Conservation (phyloP, 2,888 invertebrate species). For the Temnothorax ravouxi region DNA sequence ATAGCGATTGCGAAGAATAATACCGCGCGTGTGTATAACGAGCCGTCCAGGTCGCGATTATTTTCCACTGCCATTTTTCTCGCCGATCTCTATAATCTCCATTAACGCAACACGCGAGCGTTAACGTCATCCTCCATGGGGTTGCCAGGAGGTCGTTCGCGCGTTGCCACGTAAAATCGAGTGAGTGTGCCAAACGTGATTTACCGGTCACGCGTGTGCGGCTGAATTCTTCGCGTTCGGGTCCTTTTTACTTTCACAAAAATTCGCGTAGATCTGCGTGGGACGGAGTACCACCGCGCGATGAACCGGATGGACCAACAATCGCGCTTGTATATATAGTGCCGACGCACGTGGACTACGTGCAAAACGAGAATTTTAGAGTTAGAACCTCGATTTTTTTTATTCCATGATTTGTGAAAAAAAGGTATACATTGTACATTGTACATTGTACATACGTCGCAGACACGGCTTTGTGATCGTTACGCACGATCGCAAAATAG, state of each 20-base stretch:
- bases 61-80: slow-evolving; percentile 9
- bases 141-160: slow-evolving; percentile 49
- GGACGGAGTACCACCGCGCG: not conserved
- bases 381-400: not conserved
- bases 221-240: slow-evolving; percentile 32
- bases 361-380: not conserved
- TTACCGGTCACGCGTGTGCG: slow-evolving; percentile 43
- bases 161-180: slow-evolving; percentile 68
- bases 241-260: slow-evolving; percentile 68
- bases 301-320: not conserved
- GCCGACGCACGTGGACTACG: not conserved
- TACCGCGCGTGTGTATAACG: slow-evolving; percentile 22
- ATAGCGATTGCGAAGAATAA: slow-evolving; percentile 48
- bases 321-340: not conserved
- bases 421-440: no score
- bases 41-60: slow-evolving; percentile 35
- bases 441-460: no score
- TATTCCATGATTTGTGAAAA: not conserved
- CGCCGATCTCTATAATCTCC: not conserved
- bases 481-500: not conserved
- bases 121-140: not conserved
- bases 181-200: slow-evolving; percentile 71
- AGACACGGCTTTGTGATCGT: no score
- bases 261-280: slow-evolving; percentile 46
- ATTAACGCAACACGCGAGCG: slow-evolving; percentile 13